Evolutionary conservation across 2,888 invertebrate species (phyloP).

Genomic region (Hedya salicella): DNA sequence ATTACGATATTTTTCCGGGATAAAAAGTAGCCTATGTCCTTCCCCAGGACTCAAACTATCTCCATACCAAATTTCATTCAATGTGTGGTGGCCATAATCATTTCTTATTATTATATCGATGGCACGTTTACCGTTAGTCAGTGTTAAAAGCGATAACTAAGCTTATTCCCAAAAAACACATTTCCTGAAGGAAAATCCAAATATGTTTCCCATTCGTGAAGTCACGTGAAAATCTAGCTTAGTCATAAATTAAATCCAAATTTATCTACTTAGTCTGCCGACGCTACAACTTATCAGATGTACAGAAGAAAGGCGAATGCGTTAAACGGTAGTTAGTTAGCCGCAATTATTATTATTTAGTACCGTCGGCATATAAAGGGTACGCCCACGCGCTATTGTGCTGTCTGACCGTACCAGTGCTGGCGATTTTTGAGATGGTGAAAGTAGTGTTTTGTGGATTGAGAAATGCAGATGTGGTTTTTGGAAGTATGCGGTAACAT

Average conservation of each 20-base stretch:
- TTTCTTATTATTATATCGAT: too few relatives aligned
- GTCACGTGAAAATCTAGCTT: background rate
- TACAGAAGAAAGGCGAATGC: conserved; percentile 75
- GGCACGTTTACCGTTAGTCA: too few relatives aligned
- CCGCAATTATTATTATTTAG: conserved; percentile 82
- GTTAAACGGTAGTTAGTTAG: conserved; percentile 83
- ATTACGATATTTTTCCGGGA: too few relatives aligned
- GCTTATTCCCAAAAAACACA: too few relatives aligned
- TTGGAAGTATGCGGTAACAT: background rate
- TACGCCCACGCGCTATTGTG: conserved; percentile 67
- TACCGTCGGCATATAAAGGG: conserved; percentile 72
- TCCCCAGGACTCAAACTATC: too few relatives aligned
- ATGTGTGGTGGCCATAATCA: too few relatives aligned
- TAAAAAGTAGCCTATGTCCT: too few relatives aligned
- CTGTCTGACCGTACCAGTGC: conserved; percentile 32
- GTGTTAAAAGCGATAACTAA: too few relatives aligned
- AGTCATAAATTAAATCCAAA: background rate
- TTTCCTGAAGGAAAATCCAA: too few relatives aligned
- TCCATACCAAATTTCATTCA: too few relatives aligned
- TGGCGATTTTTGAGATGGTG: conserved; percentile 36
- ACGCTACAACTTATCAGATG: conserved; percentile 74
- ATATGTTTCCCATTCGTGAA: background rate
- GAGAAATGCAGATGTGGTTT: conserved; percentile 8
- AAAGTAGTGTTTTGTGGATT: conserved; percentile 32
- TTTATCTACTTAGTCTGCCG: conserved; percentile 47